Percentiles rank a stretch among this genome's conserved stretches.
These are phyloP conservation scores for Drosophila saltans DNA, from an alignment of 1,140 invertebrate genomes.

Conservation along the genomic window DNA sequence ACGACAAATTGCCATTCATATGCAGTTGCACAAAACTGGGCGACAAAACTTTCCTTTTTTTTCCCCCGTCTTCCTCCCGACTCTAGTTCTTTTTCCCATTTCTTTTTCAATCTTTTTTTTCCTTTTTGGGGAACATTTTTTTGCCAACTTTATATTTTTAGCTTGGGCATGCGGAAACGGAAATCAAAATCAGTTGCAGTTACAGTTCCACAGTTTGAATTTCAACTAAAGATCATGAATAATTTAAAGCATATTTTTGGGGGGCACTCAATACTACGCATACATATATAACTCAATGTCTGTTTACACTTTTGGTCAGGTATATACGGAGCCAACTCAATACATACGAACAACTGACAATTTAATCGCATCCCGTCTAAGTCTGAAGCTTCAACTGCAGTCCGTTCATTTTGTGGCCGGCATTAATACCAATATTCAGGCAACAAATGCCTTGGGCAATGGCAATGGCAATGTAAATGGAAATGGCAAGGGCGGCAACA, in stretches of 20 bases:
- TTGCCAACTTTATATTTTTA: conserved; percentile 63
- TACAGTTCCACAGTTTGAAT: conserved; percentile 46
- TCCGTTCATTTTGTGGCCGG: conserved; percentile 70
- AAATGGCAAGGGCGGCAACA: conserved; percentile 40
- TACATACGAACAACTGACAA: conserved; percentile 78
- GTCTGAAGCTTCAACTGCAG: conserved; percentile 82
- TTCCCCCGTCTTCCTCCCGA: neutral
- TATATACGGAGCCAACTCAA: conserved; percentile 71
- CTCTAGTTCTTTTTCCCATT: neutral
- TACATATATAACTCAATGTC: conserved; percentile 36
- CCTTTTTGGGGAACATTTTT: conserved; percentile 27
- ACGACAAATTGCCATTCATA: conserved; percentile 81
- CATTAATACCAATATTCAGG: conserved; percentile 34
- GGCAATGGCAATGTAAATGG: conserved; percentile 53
- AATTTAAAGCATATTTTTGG: conserved; percentile 65
- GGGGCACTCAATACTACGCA: conserved; percentile 32
- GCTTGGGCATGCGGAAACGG: conserved; percentile 55
- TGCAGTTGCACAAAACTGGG: conserved; percentile 54
- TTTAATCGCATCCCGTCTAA: conserved; percentile 76
- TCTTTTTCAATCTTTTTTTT: neutral
- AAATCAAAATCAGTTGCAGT: conserved; percentile 72
- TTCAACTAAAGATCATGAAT: conserved; percentile 50
- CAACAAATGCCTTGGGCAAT: conserved; percentile 41
- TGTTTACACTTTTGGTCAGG: conserved; percentile 39
- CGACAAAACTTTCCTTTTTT: conserved; percentile 41